Percentiles rank a stretch among this genome's conserved stretches.
These are phyloP conservation scores for Sceliomorpha sp. DNA, from an alignment of 2,888 invertebrate species.

Conservation along the genomic window DNA sequence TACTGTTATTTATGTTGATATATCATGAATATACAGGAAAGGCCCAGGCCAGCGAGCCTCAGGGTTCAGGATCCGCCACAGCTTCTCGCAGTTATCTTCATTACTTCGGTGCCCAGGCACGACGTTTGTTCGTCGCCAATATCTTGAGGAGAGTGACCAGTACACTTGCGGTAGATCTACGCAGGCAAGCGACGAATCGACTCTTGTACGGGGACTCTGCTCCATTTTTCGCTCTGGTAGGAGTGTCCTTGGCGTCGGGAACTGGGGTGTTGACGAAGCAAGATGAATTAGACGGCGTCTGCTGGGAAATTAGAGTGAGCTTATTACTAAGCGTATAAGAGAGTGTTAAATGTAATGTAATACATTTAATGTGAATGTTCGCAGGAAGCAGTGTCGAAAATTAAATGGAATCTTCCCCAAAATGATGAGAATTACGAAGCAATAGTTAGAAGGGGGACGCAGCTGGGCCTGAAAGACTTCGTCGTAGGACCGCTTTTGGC, in stretches of 20 bases:
- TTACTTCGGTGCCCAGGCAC: constrained; percentile 83
- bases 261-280: constrained; percentile 88
- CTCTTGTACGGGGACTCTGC: constrained; percentile 85
- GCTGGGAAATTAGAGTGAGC: constrained; percentile 89
- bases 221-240: constrained; percentile 88
- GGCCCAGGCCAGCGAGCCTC: constrained; percentile 74
- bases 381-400: constrained; percentile 83
- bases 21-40: constrained; percentile 63
- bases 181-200: constrained; percentile 84
- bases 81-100: constrained; percentile 67
- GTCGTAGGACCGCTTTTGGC: constrained; percentile 87
- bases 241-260: constrained; percentile 87
- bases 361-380: constrained; percentile 49
- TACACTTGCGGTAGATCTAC: constrained; percentile 84
- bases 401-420: constrained; percentile 82
- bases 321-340: too few species aligned
- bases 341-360: too few species aligned
- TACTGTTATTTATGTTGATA: too few species aligned
- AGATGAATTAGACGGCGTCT: constrained; percentile 89
- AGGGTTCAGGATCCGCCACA: constrained; percentile 66
- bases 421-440: constrained; percentile 80
- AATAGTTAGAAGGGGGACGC: constrained; percentile 75
- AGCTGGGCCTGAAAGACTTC: constrained; percentile 83
- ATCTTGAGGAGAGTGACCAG: constrained; percentile 86
- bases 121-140: constrained; percentile 86